Conservation (phyloP, 2,888 invertebrate species). For the Frankliniella intonsa region DNA sequence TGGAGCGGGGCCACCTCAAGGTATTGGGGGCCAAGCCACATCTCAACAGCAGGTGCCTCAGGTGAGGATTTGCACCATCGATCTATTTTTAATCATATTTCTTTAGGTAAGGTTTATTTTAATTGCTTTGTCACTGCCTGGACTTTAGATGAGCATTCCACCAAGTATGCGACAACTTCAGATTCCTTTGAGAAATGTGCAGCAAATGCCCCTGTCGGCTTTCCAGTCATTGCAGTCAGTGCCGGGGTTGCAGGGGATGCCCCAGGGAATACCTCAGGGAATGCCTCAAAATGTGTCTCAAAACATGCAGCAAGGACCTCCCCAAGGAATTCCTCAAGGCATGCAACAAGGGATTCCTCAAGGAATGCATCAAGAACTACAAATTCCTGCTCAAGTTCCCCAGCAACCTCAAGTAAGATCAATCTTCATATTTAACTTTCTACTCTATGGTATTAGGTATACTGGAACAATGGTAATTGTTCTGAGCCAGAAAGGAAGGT, state of each 20-base stretch:
- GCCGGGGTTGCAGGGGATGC: neutral
- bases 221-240: slow-evolving; percentile 26
- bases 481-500: no score
- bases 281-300: neutral
- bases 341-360: neutral
- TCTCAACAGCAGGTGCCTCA: slow-evolving; percentile 9
- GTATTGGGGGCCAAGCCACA: neutral
- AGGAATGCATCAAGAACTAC: neutral
- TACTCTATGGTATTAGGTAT: no score
- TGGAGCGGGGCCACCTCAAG: neutral
- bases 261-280: neutral
- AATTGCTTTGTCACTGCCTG: neutral
- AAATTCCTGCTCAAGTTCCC: neutral
- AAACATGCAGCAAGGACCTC: neutral
- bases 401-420: neutral
- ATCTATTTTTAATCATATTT: neutral
- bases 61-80: slow-evolving; percentile 34
- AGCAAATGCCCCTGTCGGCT: slow-evolving; percentile 29
- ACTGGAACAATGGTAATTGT: no score
- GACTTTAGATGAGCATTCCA: neutral
- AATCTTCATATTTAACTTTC: neutral
- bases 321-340: neutral
- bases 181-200: neutral
- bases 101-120: neutral
- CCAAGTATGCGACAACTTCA: neutral